Conservation (phyloP, 35 echinoderm and acorn worm genomes). For the Lytechinus pictus region DNA sequence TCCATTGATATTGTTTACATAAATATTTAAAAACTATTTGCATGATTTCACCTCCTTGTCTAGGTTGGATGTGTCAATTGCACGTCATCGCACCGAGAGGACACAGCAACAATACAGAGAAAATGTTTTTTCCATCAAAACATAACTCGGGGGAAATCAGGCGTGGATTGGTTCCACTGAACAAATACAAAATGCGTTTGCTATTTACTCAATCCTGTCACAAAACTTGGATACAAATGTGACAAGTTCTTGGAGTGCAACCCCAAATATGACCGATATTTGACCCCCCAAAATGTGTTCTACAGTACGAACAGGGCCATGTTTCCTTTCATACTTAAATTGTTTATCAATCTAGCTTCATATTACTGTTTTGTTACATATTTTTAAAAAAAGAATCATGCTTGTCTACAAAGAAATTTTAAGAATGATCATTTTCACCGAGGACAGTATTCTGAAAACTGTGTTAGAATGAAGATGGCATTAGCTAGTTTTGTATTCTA, state of each 20-base stretch:
- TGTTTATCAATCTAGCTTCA: neutral
- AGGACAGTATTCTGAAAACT: too few relatives aligned
- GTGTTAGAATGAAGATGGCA: too few relatives aligned
- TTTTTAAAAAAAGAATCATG: neutral
- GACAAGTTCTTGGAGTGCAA: constrained; percentile 18
- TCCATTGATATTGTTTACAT: constrained; percentile 30
- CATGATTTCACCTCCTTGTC: constrained; percentile 18
- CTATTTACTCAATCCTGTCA: constrained; percentile 38
- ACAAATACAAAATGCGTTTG: constrained; percentile 34
- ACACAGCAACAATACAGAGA: neutral
- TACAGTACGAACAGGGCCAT: neutral
- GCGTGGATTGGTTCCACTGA: constrained; percentile 19
- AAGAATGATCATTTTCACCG: too few relatives aligned
- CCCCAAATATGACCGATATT: constrained; percentile 18
- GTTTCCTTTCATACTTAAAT: neutral
- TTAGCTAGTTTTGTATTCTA: too few relatives aligned
- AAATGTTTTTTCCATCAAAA: constrained; percentile 48
- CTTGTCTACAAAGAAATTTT: neutral
- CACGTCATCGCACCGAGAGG: neutral
- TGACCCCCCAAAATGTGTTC: neutral
- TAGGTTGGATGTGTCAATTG: neutral
- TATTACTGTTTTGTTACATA: neutral
- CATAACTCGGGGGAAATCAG: constrained; percentile 42
- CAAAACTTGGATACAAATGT: constrained; percentile 31
- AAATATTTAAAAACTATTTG: constrained; percentile 32